Conservation (phyloP, 2,113 vertebrate species). For the Acrocephalus arundinaceus region DNA sequence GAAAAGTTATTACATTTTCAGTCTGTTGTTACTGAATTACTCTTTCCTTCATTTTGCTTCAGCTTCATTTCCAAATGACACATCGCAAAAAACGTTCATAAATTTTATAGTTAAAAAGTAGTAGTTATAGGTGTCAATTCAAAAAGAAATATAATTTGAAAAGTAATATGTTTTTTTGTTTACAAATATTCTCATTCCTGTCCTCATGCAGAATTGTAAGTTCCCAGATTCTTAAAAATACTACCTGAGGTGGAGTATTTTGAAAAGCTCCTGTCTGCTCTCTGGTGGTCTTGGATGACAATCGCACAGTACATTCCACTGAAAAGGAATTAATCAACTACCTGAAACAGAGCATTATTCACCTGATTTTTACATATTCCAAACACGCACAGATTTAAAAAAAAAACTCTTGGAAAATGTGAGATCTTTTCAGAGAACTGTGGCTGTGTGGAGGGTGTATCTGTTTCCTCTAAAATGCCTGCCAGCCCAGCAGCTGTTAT, state of each 20-base stretch:
- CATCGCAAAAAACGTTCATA: not conserved
- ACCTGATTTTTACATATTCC: not conserved
- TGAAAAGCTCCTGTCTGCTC: not conserved
- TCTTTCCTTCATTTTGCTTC: not conserved
- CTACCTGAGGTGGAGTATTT: not conserved
- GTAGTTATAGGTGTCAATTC: not conserved
- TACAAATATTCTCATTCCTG: not conserved
- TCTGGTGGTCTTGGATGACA: conserved; percentile 15
- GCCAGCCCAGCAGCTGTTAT: not conserved
- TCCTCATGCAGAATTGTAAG: not conserved
- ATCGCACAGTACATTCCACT: not conserved
- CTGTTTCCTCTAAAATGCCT: not conserved
- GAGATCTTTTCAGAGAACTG: not conserved
- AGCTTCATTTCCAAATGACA: not conserved
- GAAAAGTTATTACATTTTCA: not conserved
- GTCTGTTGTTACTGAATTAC: not conserved
- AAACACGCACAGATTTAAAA: not conserved
- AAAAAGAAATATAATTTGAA: not conserved
- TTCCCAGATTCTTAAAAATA: not conserved
- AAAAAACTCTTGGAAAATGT: not conserved
- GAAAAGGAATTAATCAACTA: not conserved
- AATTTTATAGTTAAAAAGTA: not conserved
- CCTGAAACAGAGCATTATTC: not conserved
- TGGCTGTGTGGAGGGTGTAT: not conserved
- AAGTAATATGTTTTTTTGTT: not conserved